Evolutionary conservation across 2,797 vertebrate genomes (phyloP).

Genomic region (Pseudotriccus pelzelni): DNA sequence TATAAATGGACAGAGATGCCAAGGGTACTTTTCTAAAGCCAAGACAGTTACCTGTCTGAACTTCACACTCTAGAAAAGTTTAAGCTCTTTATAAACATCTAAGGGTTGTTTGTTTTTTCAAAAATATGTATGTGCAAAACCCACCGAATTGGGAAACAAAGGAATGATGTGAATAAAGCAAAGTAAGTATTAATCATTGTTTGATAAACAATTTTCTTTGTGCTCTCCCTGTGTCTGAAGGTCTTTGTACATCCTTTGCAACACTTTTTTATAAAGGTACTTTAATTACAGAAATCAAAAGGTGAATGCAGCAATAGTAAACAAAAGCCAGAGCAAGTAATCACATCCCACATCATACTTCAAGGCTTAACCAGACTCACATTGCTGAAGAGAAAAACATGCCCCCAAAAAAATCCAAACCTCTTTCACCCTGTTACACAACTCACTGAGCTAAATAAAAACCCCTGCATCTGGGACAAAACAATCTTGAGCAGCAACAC

Average conservation of each 20-base stretch:
- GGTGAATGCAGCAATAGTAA: not conserved
- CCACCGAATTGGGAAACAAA: not conserved
- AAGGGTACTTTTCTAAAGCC: not conserved
- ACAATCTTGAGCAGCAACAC: not conserved
- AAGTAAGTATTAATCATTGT: not conserved
- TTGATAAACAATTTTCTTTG: not conserved
- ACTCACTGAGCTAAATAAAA: not conserved
- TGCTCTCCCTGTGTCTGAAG: not conserved
- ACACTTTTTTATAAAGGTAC: not conserved
- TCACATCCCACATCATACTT: not conserved
- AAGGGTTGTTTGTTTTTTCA: not conserved
- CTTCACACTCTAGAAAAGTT: not conserved
- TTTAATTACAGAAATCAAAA: not conserved
- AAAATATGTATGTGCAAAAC: fast-evolving
- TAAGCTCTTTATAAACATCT: not conserved
- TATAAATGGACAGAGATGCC: not conserved
- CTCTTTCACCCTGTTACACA: not conserved
- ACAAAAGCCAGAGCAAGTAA: not conserved
- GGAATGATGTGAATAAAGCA: not conserved
- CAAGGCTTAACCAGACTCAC: not conserved
- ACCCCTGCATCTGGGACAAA: not conserved
- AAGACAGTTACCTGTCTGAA: not conserved
- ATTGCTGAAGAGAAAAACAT: not conserved
- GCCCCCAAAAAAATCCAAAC: not conserved
- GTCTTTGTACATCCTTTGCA: not conserved